Conservation (phyloP, 2,888 invertebrate genomes). For the Pollenia labialis region DNA sequence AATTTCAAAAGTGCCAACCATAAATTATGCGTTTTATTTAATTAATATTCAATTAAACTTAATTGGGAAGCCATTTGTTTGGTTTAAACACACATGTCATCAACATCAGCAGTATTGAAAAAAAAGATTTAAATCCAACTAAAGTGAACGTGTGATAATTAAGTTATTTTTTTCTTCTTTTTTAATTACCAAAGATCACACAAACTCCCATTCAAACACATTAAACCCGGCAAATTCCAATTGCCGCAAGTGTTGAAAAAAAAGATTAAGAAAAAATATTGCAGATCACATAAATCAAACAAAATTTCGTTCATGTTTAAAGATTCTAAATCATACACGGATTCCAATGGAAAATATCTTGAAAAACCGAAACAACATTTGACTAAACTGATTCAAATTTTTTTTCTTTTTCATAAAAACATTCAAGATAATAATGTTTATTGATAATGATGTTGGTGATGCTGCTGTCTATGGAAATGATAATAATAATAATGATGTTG, state of each 20-base stretch:
- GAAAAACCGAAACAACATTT: constrained; percentile 12
- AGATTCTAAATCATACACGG: constrained; percentile 70
- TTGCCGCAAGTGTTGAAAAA: constrained; percentile 21
- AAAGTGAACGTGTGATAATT: constrained; percentile 64
- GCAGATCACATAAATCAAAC: constrained; percentile 70
- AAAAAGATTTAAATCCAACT: constrained; percentile 14
- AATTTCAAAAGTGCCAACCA: constrained; percentile 40
- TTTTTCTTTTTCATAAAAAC: constrained; percentile 32
- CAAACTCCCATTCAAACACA: constrained; percentile 5
- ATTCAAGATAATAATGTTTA: constrained; percentile 55
- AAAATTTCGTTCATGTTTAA: constrained; percentile 62
- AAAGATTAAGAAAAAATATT: constrained; percentile 6
- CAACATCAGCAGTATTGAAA: background rate
- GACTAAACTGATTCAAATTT: constrained; percentile 65
- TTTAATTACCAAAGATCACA: constrained; percentile 38
- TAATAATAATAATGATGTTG: constrained; percentile 62
- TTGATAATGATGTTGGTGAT: constrained; percentile 45
- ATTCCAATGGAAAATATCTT: constrained; percentile 47
- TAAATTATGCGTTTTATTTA: constrained; percentile 70
- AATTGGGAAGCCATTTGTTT: constrained; percentile 48
- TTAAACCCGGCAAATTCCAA: background rate
- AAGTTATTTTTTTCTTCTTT: constrained; percentile 49
- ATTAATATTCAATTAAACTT: constrained; percentile 68
- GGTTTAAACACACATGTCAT: constrained; percentile 39
- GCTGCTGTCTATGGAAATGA: constrained; percentile 62